Base-by-base conservation (phyloP, 2,888 invertebrate species). In the Clitarchus hookeri region DNA sequence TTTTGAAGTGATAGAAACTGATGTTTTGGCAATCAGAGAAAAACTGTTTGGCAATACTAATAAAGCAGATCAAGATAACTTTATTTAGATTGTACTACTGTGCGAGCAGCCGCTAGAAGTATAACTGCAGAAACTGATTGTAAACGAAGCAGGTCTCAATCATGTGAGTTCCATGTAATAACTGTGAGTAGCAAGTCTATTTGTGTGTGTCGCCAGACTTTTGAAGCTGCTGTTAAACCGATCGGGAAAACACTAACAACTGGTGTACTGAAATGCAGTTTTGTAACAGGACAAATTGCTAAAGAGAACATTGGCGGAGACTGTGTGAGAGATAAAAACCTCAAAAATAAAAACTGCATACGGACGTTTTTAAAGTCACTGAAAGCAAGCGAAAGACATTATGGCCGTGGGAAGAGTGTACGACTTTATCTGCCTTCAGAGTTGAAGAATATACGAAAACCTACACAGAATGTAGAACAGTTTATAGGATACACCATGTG, bases 201-300 rank as follows among this genome's bases (percentile, higher is more conserved):
- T 78, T 78, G 78, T 78, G 26, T 78, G 78, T 78, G 78, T 78
- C 78, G 26, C 78, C 78, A 78, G 78, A 78, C 78, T 26, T 78
- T 26, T 9, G 78, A 78, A 78, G 78, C 23, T 78, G 78, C 8
- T 78, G 78, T 26, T 78, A 78, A 78, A 26, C 78, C 8, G 6
- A 16, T 78, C 13, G 19, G 78, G 8, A 78, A 26, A 23, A 78
- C 78, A 78, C 6, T 78, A 78, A 78, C 6, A 11, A 11, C 6
- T 25, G 9, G 8, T 78, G 19, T 25, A 78, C 6, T 25, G 6
- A 78, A 78, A 78, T 16, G 19, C 78, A 78, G 19, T 78, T 78
- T 78, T 16, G 19, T 78, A 11, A 78, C 78, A 78, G 13, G 8
- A 78, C 19, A 78, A 11, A 78, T 78, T 78, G 78, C 78, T 26